Conservation (phyloP, 2,888 invertebrate species). For the Tridacna gigas region DNA sequence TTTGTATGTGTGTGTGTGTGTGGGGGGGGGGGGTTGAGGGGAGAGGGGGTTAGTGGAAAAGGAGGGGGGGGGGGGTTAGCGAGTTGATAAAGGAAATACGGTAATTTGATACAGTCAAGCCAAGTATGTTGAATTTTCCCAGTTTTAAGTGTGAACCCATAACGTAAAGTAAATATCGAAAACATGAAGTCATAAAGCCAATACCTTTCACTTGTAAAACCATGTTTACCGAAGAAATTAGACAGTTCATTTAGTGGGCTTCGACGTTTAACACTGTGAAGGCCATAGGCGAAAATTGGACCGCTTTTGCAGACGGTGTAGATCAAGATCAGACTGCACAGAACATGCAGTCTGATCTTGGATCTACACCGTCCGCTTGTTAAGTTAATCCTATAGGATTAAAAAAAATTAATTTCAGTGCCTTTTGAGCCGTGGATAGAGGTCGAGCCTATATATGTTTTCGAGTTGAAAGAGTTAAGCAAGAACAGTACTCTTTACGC, state of each 20-base stretch:
- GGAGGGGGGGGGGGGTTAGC: background rate
- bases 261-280: conserved; percentile 1
- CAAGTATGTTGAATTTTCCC: conserved; percentile 24
- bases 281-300: background rate
- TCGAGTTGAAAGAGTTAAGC: too few relatives aligned
- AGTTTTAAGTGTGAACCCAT: background rate
- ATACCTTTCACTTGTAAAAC: background rate
- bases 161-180: conserved; percentile 13
- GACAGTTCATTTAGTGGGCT: conserved; percentile 13
- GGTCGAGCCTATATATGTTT: too few relatives aligned
- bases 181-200: conserved; percentile 22
- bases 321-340: too few relatives aligned
- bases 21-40: background rate
- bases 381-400: too few relatives aligned
- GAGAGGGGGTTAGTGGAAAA: too few relatives aligned
- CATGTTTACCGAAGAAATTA: conserved; percentile 14
- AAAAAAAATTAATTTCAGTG: too few relatives aligned
- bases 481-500: too few relatives aligned
- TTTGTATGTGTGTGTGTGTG: background rate
- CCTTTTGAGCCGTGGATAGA: too few relatives aligned
- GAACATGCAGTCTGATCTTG: too few relatives aligned
- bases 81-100: background rate
- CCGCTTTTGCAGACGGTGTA: too few relatives aligned
- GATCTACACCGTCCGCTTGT: too few relatives aligned
- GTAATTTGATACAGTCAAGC: background rate